A percentile compares a stretch with the other conserved stretches of the same genome.
Evolutionary conservation across 1,140 invertebrate species (phyloP).

Genomic region (Druon quercuslanigerum): DNA sequence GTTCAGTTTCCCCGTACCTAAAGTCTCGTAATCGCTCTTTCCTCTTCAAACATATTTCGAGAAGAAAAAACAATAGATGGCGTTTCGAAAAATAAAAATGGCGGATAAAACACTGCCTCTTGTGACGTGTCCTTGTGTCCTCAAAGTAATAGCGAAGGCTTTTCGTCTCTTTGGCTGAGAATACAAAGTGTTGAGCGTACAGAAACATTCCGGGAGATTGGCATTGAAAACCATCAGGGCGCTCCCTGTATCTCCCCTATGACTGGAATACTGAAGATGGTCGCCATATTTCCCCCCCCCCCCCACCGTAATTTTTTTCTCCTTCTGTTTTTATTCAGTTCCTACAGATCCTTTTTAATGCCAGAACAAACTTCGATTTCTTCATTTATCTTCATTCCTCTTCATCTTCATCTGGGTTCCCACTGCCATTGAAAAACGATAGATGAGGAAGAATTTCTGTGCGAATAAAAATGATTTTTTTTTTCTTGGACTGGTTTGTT

Average conservation of each 20-base stretch:
- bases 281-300: conserved; percentile 58
- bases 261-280: conserved; percentile 74
- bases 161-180: conserved; percentile 58
- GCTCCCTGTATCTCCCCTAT: conserved; percentile 65
- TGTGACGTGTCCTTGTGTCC: conserved; percentile 50
- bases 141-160: conserved; percentile 63
- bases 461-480: background rate
- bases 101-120: conserved; percentile 49
- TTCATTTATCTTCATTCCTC: no score
- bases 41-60: background rate
- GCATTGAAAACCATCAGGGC: conserved; percentile 69
- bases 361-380: no score
- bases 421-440: no score
- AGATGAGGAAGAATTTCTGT: no score
- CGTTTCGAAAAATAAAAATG: conserved; percentile 61
- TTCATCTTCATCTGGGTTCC: no score
- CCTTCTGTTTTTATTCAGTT: no score
- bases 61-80: conserved; percentile 53
- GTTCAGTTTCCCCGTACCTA: background rate
- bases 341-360: no score
- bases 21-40: no score
- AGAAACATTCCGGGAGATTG: conserved; percentile 70
- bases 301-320: no score
- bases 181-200: conserved; percentile 65
- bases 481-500: no score